Percentiles rank a stretch among this genome's conserved stretches.
These are phyloP conservation scores for Sphyrna mokarran DNA, from an alignment of 2,113 vertebrate genomes.

Conservation along the genomic window DNA sequence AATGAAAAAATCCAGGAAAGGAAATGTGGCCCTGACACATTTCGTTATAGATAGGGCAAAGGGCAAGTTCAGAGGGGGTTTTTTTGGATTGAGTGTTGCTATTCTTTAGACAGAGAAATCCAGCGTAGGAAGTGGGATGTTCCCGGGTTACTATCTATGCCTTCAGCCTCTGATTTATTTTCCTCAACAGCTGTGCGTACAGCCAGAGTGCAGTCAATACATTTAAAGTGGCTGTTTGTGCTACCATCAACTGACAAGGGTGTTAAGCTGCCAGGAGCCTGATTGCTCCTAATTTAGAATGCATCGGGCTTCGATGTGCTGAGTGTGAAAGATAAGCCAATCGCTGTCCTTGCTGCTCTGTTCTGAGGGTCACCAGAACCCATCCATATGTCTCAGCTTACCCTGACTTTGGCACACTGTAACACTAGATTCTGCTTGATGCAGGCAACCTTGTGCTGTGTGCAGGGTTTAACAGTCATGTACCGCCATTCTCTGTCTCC, in stretches of 20 bases:
- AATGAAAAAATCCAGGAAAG: not conserved
- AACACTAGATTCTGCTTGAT: not conserved
- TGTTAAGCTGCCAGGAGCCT: slow-evolving; percentile 22
- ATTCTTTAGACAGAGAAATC: not conserved
- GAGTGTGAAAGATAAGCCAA: slow-evolving; percentile 27
- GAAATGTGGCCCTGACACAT: too few species aligned
- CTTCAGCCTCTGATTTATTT: not conserved
- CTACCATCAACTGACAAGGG: slow-evolving; percentile 17
- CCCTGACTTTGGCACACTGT: not conserved
- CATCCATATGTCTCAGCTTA: not conserved
- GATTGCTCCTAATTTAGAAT: slow-evolving; percentile 30
- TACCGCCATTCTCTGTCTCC: not conserved
- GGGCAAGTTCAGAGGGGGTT: not conserved
- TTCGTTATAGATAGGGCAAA: not conserved
- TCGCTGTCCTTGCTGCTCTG: slow-evolving; percentile 33
- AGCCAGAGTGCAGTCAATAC: not conserved
- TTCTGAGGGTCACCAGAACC: slow-evolving; percentile 15
- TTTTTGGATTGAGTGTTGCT: not conserved
- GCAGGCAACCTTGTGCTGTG: not conserved
- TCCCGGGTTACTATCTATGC: not conserved
- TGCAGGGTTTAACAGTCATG: not conserved
- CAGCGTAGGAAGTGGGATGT: not conserved
- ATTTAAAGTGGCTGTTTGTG: slow-evolving; percentile 24
- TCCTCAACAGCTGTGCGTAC: not conserved
- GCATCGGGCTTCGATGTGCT: not conserved